phyloP scores from a whole-genome alignment of 2,888 invertebrate species.

The Syrista parreyssii region DNA sequence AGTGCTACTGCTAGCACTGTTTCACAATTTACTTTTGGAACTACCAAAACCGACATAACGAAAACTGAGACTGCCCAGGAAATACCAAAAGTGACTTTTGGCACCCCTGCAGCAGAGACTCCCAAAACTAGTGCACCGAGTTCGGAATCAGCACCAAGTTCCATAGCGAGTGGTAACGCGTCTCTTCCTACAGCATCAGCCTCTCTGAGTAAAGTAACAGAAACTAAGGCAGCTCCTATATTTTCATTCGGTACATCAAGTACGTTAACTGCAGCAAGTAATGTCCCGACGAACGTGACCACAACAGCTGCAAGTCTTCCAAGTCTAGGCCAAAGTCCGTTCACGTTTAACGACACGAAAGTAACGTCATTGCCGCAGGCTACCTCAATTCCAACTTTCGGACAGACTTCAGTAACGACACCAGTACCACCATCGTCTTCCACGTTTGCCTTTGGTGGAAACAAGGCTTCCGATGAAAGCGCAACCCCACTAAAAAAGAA shows the following conservation, averaged over 20 bases:
- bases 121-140: conserved; percentile 17
- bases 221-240: conserved; percentile 18
- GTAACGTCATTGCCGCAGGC: conserved; percentile 19
- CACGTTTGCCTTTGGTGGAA: conserved; percentile 29
- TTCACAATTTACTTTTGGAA: conserved; percentile 56
- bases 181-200: conserved; percentile 14
- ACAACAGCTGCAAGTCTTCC: conserved; percentile 12
- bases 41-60: conserved; percentile 13
- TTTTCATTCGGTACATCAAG: conserved; percentile 39
- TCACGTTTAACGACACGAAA: conserved; percentile 37
- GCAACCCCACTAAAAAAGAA: conserved; percentile 22
- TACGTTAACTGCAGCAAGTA: conserved; percentile 12
- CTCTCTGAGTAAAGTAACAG: conserved; percentile 11
- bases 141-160: conserved; percentile 13
- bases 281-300: conserved; percentile 9
- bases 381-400: conserved; percentile 1
- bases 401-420: conserved; percentile 6
- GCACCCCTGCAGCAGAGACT: conserved; percentile 19
- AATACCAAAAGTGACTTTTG: conserved; percentile 24
- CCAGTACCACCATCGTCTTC: conserved; percentile 24
- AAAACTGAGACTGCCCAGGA: neutral
- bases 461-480: conserved; percentile 21
- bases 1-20: conserved; percentile 1
- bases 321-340: conserved; percentile 26
- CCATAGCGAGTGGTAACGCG: conserved; percentile 6